Conservation (phyloP, 2,797 vertebrate species). For the Lepilemur septentrionalis region DNA sequence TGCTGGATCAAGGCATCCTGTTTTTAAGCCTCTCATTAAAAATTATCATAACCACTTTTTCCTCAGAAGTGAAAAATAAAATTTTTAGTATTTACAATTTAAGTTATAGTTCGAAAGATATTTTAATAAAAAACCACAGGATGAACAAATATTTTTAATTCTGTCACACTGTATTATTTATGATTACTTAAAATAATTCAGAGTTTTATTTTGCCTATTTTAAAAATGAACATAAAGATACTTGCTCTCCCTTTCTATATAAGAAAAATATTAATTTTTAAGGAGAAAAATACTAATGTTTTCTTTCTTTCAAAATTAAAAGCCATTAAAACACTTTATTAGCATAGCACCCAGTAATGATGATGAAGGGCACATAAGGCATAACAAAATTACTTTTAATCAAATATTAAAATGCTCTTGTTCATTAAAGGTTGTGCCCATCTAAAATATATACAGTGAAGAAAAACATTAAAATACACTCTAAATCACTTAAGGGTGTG, state of each 20-base stretch:
- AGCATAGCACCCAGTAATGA: constrained; percentile 35
- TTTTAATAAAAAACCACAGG: constrained; percentile 20
- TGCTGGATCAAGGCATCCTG: not conserved
- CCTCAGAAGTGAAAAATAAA: not conserved
- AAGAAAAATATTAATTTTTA: constrained; percentile 27
- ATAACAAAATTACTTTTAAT: constrained; percentile 58
- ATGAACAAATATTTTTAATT: constrained; percentile 16
- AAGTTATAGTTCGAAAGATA: not conserved
- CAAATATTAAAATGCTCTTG: constrained; percentile 27
- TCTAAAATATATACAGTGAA: constrained; percentile 36
- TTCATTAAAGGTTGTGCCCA: constrained; percentile 42
- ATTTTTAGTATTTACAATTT: not conserved
- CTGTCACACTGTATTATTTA: not conserved
- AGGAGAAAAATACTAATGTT: not conserved
- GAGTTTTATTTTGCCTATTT: constrained; percentile 12
- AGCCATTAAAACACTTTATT: constrained; percentile 39
- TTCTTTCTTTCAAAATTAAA: constrained; percentile 40
- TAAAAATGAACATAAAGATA: constrained; percentile 36
- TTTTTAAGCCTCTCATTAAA: constrained; percentile 5
- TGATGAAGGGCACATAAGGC: constrained; percentile 61
- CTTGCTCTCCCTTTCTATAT: not conserved
- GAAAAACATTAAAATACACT: constrained; percentile 28
- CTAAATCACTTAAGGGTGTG: not conserved
- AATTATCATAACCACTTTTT: not conserved
- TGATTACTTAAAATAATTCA: not conserved